phyloP scores from a whole-genome alignment of 2,113 vertebrate genomes.

The Tinamus guttatus region DNA sequence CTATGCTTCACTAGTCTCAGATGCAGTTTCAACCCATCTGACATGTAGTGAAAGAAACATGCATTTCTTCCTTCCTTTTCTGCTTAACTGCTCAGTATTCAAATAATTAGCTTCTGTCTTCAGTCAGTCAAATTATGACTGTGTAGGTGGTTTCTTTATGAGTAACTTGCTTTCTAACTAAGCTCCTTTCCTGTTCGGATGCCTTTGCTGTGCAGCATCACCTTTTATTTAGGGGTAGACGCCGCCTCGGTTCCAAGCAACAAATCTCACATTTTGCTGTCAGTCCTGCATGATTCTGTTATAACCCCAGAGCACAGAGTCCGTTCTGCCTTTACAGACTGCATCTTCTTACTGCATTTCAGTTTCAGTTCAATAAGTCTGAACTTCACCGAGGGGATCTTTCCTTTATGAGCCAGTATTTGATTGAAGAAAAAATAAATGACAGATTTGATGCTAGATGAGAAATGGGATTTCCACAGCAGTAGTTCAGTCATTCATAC shows the following conservation, averaged over 20 bases:
- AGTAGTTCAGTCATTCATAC: background rate
- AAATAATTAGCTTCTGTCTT: background rate
- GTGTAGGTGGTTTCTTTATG: background rate
- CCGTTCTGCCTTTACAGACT: background rate
- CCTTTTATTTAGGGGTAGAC: background rate
- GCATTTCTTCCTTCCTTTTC: background rate
- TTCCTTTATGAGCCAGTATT: background rate
- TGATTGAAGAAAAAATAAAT: background rate
- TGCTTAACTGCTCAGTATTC: background rate
- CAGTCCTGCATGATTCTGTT: fast-evolving
- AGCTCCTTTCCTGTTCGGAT: background rate
- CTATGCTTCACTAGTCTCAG: background rate
- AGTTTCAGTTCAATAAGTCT: background rate
- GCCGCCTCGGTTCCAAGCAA: background rate
- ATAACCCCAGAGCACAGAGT: background rate
- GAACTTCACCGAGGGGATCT: background rate
- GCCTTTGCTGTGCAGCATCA: background rate
- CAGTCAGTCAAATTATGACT: background rate
- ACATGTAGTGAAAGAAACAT: background rate
- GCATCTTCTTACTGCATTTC: background rate
- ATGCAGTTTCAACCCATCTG: background rate
- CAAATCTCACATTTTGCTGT: background rate
- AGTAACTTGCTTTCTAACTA: background rate
- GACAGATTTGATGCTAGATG: background rate
- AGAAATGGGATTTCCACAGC: background rate